phyloP scores from a whole-genome alignment of 92 coral and sea anemone species.

The Siderastrea siderea region DNA sequence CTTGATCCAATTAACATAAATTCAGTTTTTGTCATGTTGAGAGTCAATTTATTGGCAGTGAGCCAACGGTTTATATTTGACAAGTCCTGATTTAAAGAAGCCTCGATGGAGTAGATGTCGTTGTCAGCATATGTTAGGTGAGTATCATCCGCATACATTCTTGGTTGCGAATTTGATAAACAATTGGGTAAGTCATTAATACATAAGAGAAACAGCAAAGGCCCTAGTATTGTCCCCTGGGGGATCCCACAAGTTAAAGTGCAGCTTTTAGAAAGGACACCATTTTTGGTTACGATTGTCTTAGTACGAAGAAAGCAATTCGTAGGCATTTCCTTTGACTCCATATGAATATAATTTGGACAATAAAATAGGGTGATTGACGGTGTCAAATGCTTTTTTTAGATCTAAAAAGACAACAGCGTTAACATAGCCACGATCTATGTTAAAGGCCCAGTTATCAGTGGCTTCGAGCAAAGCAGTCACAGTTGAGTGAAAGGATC shows the following conservation, averaged over 20 bases:
- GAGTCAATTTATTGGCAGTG: too few species aligned
- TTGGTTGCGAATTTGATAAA: slow-evolving; percentile 37
- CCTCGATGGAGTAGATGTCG: slow-evolving; percentile 36
- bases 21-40: slow-evolving; percentile 31
- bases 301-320: slow-evolving; percentile 24
- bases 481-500: slow-evolving; percentile 53
- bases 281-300: slow-evolving; percentile 53
- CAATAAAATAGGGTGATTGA: slow-evolving; percentile 24
- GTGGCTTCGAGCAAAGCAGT: slow-evolving; percentile 57
- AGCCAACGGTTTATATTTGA: slow-evolving; percentile 12
- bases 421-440: slow-evolving; percentile 56
- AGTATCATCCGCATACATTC: slow-evolving; percentile 59
- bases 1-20: too few species aligned
- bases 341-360: slow-evolving; percentile 36
- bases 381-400: slow-evolving; percentile 27
- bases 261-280: slow-evolving; percentile 33
- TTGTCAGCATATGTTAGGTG: slow-evolving; percentile 46
- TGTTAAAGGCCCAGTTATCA: slow-evolving; percentile 54
- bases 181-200: slow-evolving; percentile 53
- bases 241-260: slow-evolving; percentile 46
- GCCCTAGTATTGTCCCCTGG: slow-evolving; percentile 63
- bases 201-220: too few species aligned
- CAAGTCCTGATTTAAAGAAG: slow-evolving; percentile 31
- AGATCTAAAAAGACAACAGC: slow-evolving; percentile 62
- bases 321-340: slow-evolving; percentile 22